A percentile compares a stretch with the other conserved stretches of the same genome.
These are phyloP conservation scores for Thelaira solivaga DNA, from an alignment of 2,888 invertebrate species.

Conservation along the genomic window DNA sequence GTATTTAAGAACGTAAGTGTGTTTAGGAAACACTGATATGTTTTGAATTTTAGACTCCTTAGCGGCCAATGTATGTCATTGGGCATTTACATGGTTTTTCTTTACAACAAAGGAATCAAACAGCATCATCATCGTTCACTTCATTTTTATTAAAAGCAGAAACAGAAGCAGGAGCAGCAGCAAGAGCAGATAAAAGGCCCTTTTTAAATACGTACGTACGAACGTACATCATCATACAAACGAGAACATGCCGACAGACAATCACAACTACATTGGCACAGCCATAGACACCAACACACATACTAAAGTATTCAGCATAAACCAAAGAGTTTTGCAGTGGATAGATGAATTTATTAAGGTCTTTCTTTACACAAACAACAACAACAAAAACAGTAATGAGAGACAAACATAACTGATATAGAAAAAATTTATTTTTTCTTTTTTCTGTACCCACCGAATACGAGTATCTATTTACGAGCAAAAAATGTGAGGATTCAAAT, in stretches of 20 bases:
- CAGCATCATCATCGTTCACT: slow-evolving; percentile 19
- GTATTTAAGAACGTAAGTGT: too few species aligned
- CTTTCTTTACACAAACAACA: slow-evolving; percentile 38
- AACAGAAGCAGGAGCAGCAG: slow-evolving; percentile 13
- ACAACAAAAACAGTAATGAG: too few species aligned
- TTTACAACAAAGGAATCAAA: slow-evolving; percentile 23
- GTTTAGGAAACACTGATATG: slow-evolving; percentile 23
- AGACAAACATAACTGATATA: slow-evolving; percentile 13
- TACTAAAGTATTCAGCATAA: slow-evolving; percentile 14
- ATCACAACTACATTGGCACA: background rate
- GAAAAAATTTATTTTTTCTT: slow-evolving; percentile 23
- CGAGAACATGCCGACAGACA: background rate
- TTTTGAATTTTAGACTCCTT: background rate
- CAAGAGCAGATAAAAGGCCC: slow-evolving; percentile 28
- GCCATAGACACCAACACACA: slow-evolving; percentile 24
- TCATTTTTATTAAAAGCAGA: slow-evolving; percentile 34
- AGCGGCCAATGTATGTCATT: slow-evolving; percentile 32
- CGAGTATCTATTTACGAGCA: slow-evolving; percentile 9
- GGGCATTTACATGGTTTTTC: background rate
- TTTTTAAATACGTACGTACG: slow-evolving; percentile 32
- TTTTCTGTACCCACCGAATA: too few species aligned
- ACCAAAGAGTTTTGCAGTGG: slow-evolving; percentile 29
- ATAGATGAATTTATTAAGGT: slow-evolving; percentile 43
- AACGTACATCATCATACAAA: slow-evolving; percentile 11
- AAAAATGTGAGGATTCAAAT: slow-evolving; percentile 40